These are phyloP conservation scores for Cephalopterus ornatus DNA, from an alignment of 2,113 vertebrate genomes.

Conservation along the genomic window DNA sequence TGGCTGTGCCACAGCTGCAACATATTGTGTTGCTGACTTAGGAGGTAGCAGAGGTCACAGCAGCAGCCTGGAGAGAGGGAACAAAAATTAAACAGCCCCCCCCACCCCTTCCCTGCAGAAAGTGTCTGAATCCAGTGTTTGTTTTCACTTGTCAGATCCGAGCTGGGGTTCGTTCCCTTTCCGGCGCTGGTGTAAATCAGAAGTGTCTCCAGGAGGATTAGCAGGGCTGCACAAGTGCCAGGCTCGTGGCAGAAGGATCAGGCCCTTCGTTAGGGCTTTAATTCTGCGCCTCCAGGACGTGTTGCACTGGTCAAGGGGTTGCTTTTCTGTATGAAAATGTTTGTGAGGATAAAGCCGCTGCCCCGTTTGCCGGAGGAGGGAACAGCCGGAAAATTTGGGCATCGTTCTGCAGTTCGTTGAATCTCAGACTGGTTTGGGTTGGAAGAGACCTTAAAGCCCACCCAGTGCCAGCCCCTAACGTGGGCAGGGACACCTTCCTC, in stretches of 20 bases:
- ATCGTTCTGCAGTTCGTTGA: background rate
- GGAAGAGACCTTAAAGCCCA: background rate
- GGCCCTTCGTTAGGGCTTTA: background rate
- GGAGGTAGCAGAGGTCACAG: slow-evolving; percentile 56
- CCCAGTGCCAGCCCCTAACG: background rate
- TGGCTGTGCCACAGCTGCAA: slow-evolving; percentile 45
- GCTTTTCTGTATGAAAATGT: rapidly evolving
- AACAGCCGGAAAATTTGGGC: rapidly evolving
- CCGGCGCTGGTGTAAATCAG: background rate
- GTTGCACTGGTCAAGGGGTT: rapidly evolving
- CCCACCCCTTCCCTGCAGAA: background rate
- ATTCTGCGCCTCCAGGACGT: rapidly evolving
- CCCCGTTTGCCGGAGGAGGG: rapidly evolving
- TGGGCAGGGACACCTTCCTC: background rate
- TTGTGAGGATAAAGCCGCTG: background rate
- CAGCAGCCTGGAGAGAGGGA: slow-evolving; percentile 38
- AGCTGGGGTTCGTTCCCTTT: background rate
- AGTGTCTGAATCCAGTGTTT: slow-evolving; percentile 31
- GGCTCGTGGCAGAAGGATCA: background rate
- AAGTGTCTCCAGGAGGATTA: background rate
- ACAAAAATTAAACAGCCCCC: slow-evolving; percentile 1
- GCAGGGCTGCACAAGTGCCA: background rate
- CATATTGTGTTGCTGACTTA: slow-evolving; percentile 24
- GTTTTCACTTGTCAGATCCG: slow-evolving; percentile 39
- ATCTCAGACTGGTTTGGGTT: background rate